phyloP scores from a whole-genome alignment of 2,888 invertebrate species.

The Dolichomitus sp. region DNA sequence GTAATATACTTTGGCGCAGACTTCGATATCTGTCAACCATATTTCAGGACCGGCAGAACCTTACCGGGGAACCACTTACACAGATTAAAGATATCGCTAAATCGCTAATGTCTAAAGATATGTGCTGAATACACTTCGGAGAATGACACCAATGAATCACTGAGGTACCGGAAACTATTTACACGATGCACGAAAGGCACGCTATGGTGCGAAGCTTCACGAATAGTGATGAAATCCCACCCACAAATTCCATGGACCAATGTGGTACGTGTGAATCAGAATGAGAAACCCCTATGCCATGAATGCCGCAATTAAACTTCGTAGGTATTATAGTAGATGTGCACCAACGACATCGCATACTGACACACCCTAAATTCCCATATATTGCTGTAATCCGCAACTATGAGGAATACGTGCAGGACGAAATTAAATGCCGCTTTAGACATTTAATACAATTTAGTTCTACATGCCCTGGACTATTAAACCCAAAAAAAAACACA shows the following conservation, averaged over 20 bases:
- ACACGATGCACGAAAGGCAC: background rate
- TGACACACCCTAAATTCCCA: constrained; percentile 22
- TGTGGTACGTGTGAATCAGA: constrained; percentile 26
- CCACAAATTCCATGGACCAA: constrained; percentile 18
- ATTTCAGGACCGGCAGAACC: too few species aligned
- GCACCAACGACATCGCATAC: constrained; percentile 36
- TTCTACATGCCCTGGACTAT: too few species aligned
- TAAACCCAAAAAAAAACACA: too few species aligned
- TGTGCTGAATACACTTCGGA: background rate
- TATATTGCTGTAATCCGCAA: constrained; percentile 49
- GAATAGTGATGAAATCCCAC: constrained; percentile 36
- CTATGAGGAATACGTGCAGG: constrained; percentile 39
- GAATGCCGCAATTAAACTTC: constrained; percentile 58
- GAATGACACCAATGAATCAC: constrained; percentile 13
- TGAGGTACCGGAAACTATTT: background rate
- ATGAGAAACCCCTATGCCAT: constrained; percentile 38
- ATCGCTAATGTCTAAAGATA: background rate
- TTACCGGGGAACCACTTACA: too few species aligned
- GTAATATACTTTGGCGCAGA: too few species aligned
- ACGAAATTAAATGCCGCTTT: constrained; percentile 46
- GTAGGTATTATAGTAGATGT: constrained; percentile 36
- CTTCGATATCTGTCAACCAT: too few species aligned
- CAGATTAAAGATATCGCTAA: too few species aligned
- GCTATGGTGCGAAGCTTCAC: background rate
- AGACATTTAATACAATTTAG: background rate